phyloP scores from a whole-genome alignment of 2,888 invertebrate genomes.

The Drosophila emarginata region DNA sequence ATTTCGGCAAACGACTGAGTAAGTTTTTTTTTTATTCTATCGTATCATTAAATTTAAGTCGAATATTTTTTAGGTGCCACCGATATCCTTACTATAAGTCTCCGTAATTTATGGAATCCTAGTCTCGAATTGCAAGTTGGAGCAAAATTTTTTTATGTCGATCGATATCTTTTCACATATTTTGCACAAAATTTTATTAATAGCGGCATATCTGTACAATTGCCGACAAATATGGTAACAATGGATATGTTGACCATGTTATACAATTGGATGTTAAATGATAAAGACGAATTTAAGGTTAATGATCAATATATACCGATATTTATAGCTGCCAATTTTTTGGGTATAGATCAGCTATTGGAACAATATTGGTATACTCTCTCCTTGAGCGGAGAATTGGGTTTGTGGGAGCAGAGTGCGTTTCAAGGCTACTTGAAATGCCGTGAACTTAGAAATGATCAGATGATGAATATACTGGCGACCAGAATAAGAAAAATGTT shows the following conservation, averaged over 20 bases:
- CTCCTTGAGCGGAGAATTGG: not conserved
- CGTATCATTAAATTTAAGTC: not conserved
- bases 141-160: conserved; percentile 11
- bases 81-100: not conserved
- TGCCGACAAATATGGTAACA: conserved; percentile 24
- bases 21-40: not conserved
- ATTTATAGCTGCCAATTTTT: conserved; percentile 19
- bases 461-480: conserved; percentile 35
- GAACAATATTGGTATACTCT: conserved; percentile 33
- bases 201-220: conserved; percentile 5
- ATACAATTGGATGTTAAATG: conserved; percentile 43
- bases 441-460: not conserved
- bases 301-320: conserved; percentile 3
- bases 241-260: conserved; percentile 14
- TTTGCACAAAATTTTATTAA: not conserved
- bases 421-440: conserved; percentile 14
- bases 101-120: conserved; percentile 28
- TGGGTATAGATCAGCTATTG: conserved; percentile 14
- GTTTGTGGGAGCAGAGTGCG: conserved; percentile 33
- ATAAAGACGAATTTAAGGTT: not conserved
- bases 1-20: not conserved
- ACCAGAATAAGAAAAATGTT: conserved; percentile 29
- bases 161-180: conserved; percentile 35
- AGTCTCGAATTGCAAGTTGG: conserved; percentile 42
- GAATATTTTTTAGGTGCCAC: conserved; percentile 7